Evolutionary conservation across 2,113 vertebrate genomes (phyloP).

Genomic region (Equus quagga): DNA sequence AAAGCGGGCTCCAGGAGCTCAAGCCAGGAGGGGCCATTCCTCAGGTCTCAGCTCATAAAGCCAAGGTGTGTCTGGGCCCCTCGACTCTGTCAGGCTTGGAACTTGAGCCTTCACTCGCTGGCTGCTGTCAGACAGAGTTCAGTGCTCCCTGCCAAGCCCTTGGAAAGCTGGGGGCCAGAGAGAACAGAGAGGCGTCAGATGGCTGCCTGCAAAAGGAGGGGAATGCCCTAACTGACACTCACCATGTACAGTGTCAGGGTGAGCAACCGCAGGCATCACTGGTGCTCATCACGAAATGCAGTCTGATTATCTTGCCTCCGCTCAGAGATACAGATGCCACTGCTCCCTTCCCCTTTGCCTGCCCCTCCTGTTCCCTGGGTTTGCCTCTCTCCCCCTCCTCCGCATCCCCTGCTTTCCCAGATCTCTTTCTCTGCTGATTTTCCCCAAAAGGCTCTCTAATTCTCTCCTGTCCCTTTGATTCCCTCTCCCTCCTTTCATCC

Average conservation of each 20-base stretch:
- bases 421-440: constrained; percentile 38
- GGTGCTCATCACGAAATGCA: constrained; percentile 11
- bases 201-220: constrained; percentile 56
- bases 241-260: neutral
- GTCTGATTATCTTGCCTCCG: constrained; percentile 57
- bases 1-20: constrained; percentile 73
- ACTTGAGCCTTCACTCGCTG: constrained; percentile 56
- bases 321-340: neutral
- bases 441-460: neutral
- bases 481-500: constrained; percentile 27
- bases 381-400: neutral
- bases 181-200: constrained; percentile 11
- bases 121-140: constrained; percentile 71
- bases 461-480: constrained; percentile 28
- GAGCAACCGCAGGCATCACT: constrained; percentile 70
- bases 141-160: constrained; percentile 70
- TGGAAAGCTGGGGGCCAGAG: neutral
- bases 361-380: neutral
- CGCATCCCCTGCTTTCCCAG: neutral
- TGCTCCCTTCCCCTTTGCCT: neutral
- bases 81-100: constrained; percentile 55
- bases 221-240: constrained; percentile 16
- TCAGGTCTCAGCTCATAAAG: constrained; percentile 71
- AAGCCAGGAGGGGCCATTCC: constrained; percentile 75
- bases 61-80: constrained; percentile 80